Evolutionary conservation across 2,797 vertebrate genomes (phyloP).

Genomic region (Labroides dimidiatus): DNA sequence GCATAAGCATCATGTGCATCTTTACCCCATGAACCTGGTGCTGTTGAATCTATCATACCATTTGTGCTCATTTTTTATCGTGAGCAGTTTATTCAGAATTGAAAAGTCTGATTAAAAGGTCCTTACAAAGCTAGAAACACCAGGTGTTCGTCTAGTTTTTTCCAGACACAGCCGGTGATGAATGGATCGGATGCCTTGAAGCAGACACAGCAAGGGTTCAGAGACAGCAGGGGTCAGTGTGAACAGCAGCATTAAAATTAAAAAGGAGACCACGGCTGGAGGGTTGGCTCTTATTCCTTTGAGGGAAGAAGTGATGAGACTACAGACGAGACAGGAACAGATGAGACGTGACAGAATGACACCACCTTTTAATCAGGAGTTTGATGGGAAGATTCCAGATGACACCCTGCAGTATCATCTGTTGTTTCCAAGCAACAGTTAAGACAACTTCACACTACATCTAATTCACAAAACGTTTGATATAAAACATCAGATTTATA

Average conservation of each 20-base stretch:
- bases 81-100: no score
- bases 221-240: slow-evolving; percentile 27
- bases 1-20: no score
- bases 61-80: background rate
- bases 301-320: slow-evolving; percentile 2
- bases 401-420: background rate
- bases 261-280: slow-evolving; percentile 4
- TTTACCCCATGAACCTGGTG: no score
- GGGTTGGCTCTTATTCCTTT: slow-evolving; percentile 16
- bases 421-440: slow-evolving; percentile 37
- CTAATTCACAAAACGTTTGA: background rate
- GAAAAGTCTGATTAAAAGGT: background rate
- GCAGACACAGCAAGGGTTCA: slow-evolving; percentile 15
- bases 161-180: slow-evolving; percentile 27
- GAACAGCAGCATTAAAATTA: background rate
- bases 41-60: background rate
- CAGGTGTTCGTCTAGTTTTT: background rate
- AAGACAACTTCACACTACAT: slow-evolving; percentile 8
- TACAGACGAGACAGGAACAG: background rate
- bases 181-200: slow-evolving; percentile 13
- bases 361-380: background rate
- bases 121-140: background rate
- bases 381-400: slow-evolving; percentile 4
- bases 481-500: background rate
- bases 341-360: slow-evolving; percentile 1